Evolutionary conservation across 64 coral and sea anemone genomes (phyloP).

Genomic region (Anthopleura sola): DNA sequence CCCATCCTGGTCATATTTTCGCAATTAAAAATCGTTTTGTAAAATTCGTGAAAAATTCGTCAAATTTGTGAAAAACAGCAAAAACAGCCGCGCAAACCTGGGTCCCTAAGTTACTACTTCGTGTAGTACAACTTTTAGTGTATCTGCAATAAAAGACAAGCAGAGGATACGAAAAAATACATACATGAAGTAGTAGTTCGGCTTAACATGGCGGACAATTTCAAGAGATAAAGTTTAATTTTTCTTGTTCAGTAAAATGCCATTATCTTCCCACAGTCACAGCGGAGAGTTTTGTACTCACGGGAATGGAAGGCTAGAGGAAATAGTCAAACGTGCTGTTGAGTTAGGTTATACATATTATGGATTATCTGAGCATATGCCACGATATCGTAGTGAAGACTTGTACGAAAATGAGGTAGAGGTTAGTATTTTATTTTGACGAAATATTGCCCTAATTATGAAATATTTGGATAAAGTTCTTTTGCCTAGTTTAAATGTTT

Average conservation of each 20-base stretch:
- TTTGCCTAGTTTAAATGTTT: too few species aligned
- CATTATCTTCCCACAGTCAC: constrained; percentile 71
- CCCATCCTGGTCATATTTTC: too few species aligned
- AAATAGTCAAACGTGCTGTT: constrained; percentile 49
- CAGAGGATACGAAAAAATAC: neutral
- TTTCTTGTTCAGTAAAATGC: constrained; percentile 27
- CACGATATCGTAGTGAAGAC: constrained; percentile 45
- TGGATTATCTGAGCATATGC: constrained; percentile 75
- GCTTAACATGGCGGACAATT: neutral
- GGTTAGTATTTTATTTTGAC: neutral
- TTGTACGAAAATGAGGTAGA: constrained; percentile 14
- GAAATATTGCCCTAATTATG: too few species aligned
- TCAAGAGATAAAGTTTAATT: neutral
- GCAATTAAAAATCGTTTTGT: too few species aligned
- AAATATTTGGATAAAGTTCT: too few species aligned
- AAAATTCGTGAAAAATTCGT: too few species aligned
- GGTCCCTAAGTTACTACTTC: too few species aligned
- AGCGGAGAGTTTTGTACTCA: constrained; percentile 86
- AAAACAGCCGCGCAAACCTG: too few species aligned
- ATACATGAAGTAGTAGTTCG: neutral
- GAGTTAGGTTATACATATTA: constrained; percentile 70
- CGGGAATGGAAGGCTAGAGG: constrained; percentile 56
- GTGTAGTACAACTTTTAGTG: too few species aligned
- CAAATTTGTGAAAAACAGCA: too few species aligned
- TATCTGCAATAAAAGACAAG: too few species aligned